Evolutionary conservation across 1,140 invertebrate species (phyloP), one percentile per base, ranked within the genome.

Genomic region (Philopotamus ludificatus): DNA sequence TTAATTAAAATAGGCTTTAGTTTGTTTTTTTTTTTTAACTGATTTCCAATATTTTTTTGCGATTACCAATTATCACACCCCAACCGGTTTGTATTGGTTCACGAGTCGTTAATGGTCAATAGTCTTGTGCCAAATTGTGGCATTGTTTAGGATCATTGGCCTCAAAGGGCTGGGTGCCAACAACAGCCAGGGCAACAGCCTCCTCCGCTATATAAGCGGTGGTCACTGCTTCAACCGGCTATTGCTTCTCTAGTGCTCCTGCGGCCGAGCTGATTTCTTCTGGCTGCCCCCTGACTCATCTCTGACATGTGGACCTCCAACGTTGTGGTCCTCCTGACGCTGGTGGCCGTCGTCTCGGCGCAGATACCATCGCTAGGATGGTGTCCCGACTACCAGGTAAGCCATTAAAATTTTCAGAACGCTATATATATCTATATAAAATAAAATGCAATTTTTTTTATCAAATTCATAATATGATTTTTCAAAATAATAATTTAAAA

Each of bases 371-470:
- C 78, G 21, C 65, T 81, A 49, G 79, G 79, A 70, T 81, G 78
- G 76, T 81, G 79, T 65, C 79, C 79, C 1, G 79, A 80, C 60
- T 80, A 76, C 72, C 77, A 77, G 74, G 79, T 81, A 67, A 73
- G 71, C 57, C 42, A 23, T 63, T 18, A 18, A 4, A 55, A 55
- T 34, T 39, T 26, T 34, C 12, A 55, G 39, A 34, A 26, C 39
- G 23, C 39, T 15, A 55, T 39, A 7, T 3, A 55, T 3, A 2
- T 10, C 15, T 49, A 49, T 7, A 34, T 34, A 34, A 7, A 34
- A 34, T 44, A 44, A 44, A 3, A 44, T 2, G n/a, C 12, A 44
- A 44, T 44, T 4, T 45, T 45, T 45, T 45, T 45, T 7, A 15
- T 15, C 42, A 15, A 18, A 15, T 7, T 15, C 20, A 45, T 45